Evolutionary conservation across 2,888 invertebrate species (phyloP).

Genomic region (Malacosoma neustria): DNA sequence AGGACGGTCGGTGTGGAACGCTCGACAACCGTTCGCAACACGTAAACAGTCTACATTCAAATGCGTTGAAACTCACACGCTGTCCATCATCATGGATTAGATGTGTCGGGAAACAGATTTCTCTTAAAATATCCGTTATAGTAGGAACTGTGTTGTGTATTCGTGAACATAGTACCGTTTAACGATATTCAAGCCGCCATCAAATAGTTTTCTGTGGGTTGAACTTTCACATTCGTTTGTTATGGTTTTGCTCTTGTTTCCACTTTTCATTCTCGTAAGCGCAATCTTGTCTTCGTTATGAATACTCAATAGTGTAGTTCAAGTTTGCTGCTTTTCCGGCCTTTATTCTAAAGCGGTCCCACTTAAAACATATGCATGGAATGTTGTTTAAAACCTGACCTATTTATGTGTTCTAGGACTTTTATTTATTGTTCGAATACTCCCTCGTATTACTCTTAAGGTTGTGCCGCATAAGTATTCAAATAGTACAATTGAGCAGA

Average conservation of each 20-base stretch:
- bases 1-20: conserved; percentile 71
- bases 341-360: conserved; percentile 2
- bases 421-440: conserved; percentile 24
- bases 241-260: conserved; percentile 12
- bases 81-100: conserved; percentile 67
- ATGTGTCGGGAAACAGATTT: conserved; percentile 63
- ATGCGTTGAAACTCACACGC: conserved; percentile 72
- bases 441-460: conserved; percentile 21
- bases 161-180: conserved; percentile 27
- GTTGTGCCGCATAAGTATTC: conserved; percentile 23
- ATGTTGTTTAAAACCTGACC: background rate
- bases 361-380: background rate
- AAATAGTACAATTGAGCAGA: conserved; percentile 15
- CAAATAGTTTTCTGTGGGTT: conserved; percentile 63
- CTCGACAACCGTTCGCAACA: conserved; percentile 57
- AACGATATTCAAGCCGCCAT: conserved; percentile 50
- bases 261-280: conserved; percentile 1
- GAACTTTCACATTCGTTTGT: conserved; percentile 36
- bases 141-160: conserved; percentile 41
- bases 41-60: conserved; percentile 70
- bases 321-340: conserved; percentile 3
- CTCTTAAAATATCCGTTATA: conserved; percentile 43
- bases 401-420: conserved; percentile 7
- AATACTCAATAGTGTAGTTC: background rate
- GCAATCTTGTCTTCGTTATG: conserved; percentile 2